phyloP scores from a whole-genome alignment of 2,797 vertebrate species.

The Cephalopachus bancanus region DNA sequence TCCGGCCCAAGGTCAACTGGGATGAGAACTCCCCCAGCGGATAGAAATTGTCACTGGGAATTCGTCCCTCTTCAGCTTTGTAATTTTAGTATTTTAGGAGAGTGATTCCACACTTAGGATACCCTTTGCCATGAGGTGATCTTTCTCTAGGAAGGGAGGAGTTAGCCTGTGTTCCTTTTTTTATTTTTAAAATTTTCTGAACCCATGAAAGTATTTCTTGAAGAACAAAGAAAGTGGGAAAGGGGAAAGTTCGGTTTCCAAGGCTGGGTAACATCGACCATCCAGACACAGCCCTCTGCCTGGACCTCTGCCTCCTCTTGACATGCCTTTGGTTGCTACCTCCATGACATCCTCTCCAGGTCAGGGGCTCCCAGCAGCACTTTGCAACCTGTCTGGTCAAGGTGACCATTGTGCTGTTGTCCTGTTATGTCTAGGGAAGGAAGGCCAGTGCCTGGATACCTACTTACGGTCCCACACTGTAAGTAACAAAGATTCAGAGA shows the following conservation, averaged over 20 bases:
- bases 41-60: not conserved
- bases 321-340: no score
- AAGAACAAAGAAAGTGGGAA: not conserved
- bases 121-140: not conserved
- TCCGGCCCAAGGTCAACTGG: not conserved
- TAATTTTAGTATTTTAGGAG: slow-evolving; percentile 2
- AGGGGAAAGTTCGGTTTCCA: not conserved
- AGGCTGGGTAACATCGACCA: not conserved
- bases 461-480: not conserved
- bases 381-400: not conserved
- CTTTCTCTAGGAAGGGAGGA: not conserved
- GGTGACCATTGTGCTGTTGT: not conserved
- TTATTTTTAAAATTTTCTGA: not conserved
- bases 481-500: not conserved
- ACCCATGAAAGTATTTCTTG: not conserved
- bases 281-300: not conserved
- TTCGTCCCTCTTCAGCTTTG: not conserved
- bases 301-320: not conserved
- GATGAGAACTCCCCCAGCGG: not conserved
- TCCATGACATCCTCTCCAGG: not conserved
- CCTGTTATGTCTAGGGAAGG: not conserved
- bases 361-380: not conserved
- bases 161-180: not conserved
- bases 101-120: not conserved
- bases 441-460: not conserved